These are phyloP conservation scores for Bagarius yarrelli DNA, from an alignment of 2,113 vertebrate genomes.

Conservation along the genomic window DNA sequence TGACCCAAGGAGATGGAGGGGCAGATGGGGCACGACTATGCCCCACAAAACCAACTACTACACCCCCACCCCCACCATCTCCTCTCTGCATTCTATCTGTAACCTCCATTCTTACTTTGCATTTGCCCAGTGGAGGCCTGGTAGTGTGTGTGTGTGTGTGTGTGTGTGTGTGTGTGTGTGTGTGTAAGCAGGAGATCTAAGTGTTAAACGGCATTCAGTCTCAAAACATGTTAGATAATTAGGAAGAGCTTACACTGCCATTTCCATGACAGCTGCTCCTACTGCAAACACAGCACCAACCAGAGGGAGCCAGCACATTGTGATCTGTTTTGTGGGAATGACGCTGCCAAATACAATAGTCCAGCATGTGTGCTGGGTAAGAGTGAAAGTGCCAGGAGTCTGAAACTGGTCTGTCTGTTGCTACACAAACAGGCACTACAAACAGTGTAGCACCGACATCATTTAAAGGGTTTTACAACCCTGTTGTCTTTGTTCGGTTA, in stretches of 20 bases:
- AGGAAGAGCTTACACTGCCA: conserved; percentile 68
- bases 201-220: conserved; percentile 60
- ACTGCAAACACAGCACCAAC: conserved; percentile 48
- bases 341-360: conserved; percentile 52
- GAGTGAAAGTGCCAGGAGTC: conserved; percentile 30
- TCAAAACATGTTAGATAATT: conserved; percentile 71
- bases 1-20: conserved; percentile 54
- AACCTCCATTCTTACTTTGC: conserved; percentile 50
- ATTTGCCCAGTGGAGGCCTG: conserved; percentile 55
- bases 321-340: conserved; percentile 49
- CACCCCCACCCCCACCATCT: conserved; percentile 47
- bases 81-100: conserved; percentile 32
- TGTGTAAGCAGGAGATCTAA: conserved; percentile 26
- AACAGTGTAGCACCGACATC: conserved; percentile 17
- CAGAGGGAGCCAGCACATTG: conserved; percentile 48
- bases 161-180: too few relatives aligned
- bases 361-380: conserved; percentile 41
- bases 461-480: conserved; percentile 20
- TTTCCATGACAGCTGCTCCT: conserved; percentile 68
- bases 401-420: conserved; percentile 36
- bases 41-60: conserved; percentile 35
- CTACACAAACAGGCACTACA: conserved; percentile 41
- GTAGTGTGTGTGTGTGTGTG: conserved; percentile 40
- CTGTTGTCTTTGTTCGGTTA: conserved; percentile 23
- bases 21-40: conserved; percentile 36